Percentiles rank a stretch among this genome's conserved stretches.
Conservation (phyloP, 2,797 vertebrate genomes). For the Crypturellus tataupa region DNA sequence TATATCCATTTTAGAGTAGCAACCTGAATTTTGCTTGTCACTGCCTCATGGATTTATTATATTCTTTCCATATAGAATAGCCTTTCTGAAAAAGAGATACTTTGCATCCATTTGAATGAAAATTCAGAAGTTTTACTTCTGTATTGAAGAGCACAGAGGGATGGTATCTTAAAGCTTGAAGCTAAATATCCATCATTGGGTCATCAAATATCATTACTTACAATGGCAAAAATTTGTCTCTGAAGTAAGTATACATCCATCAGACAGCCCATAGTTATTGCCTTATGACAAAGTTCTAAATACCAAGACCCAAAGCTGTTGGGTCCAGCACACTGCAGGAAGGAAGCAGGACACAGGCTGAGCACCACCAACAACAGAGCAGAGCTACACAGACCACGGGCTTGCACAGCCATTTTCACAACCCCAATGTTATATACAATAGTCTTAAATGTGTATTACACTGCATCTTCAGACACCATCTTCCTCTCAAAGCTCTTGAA, state of each 20-base stretch:
- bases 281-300: neutral
- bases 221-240: neutral
- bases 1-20: neutral
- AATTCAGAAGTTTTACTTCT: neutral
- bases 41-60: neutral
- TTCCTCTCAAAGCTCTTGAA: neutral
- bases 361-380: neutral
- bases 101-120: neutral
- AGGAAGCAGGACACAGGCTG: neutral
- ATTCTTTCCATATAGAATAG: neutral
- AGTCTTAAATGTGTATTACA: neutral
- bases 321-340: neutral
- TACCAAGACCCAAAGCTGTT: neutral
- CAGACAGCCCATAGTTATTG: neutral
- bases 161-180: neutral
- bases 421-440: neutral
- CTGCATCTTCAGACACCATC: neutral
- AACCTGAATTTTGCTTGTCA: neutral
- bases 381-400: neutral
- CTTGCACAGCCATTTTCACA: neutral
- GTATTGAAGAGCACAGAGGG: neutral
- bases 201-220: neutral
- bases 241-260: neutral
- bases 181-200: neutral
- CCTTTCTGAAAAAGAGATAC: neutral